Evolutionary conservation across 1,140 invertebrate species (phyloP).

Genomic region (Caerostris extrusa): DNA sequence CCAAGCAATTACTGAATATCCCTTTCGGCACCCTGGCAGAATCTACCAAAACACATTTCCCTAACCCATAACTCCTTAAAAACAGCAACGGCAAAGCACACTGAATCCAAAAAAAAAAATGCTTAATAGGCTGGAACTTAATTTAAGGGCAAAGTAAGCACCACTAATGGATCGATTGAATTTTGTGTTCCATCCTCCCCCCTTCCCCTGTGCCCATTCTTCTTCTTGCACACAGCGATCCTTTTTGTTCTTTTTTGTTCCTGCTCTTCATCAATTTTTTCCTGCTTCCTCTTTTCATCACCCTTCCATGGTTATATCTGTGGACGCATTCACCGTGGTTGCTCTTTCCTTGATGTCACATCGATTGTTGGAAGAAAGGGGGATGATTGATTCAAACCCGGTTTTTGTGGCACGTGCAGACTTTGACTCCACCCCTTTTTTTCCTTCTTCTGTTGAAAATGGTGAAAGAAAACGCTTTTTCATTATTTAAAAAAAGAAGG

Average conservation of each 20-base stretch:
- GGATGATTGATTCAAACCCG: not conserved
- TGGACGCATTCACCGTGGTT: constrained; percentile 8
- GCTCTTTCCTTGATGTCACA: constrained; percentile 45
- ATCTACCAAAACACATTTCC: too few relatives aligned
- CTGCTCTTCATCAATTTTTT: constrained; percentile 48
- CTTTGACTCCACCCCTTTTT: not conserved
- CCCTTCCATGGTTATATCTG: constrained; percentile 8
- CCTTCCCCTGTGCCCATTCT: not conserved
- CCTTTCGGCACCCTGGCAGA: too few relatives aligned
- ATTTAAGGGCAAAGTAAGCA: constrained; percentile 9
- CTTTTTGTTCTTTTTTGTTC: constrained; percentile 6
- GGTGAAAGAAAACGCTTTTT: not conserved
- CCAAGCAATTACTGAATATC: too few relatives aligned
- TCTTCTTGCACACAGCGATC: not conserved
- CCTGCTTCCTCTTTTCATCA: constrained; percentile 36
- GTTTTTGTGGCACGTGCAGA: constrained; percentile 1
- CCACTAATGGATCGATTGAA: constrained; percentile 35
- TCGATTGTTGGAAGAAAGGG: constrained; percentile 34
- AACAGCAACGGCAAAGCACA: not conserved
- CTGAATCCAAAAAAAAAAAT: not conserved
- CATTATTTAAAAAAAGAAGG: not conserved
- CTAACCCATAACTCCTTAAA: not conserved
- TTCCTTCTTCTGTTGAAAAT: constrained; percentile 19
- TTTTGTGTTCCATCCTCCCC: not conserved
- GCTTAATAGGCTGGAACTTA: constrained; percentile 39